Evolutionary conservation across 2,888 invertebrate species (phyloP).

Genomic region (Bugula neritina): DNA sequence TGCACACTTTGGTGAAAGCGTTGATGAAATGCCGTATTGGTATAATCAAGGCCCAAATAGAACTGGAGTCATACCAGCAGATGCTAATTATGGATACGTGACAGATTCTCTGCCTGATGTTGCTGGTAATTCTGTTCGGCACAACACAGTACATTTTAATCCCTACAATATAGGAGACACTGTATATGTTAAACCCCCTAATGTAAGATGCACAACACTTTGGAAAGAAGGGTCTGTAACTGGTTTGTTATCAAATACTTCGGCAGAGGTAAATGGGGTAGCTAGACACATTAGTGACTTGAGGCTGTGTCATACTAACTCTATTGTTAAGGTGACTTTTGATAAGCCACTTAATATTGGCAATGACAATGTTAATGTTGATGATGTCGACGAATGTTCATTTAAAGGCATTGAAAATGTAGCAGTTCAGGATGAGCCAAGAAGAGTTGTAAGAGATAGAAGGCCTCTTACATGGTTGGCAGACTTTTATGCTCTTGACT

Average conservation of each 20-base stretch:
- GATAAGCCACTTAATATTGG: neutral
- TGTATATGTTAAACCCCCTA: neutral
- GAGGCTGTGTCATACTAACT: neutral
- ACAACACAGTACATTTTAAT: neutral
- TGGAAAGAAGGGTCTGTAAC: neutral
- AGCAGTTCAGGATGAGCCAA: too few relatives aligned
- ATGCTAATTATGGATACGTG: neutral
- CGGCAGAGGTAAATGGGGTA: neutral
- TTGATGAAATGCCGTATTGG: slow-evolving; percentile 4
- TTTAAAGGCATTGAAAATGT: too few relatives aligned
- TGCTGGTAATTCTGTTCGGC: neutral
- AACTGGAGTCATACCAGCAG: neutral
- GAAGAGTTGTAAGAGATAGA: too few relatives aligned
- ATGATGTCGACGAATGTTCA: too few relatives aligned
- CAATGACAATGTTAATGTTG: neutral
- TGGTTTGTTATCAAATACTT: neutral
- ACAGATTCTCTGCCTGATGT: too few relatives aligned
- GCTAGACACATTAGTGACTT: neutral
- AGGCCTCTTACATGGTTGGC: too few relatives aligned
- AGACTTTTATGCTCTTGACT: too few relatives aligned
- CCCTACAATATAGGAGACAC: neutral
- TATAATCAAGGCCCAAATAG: neutral
- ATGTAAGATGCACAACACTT: neutral
- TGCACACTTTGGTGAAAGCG: neutral
- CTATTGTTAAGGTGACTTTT: neutral